Base-by-base conservation (phyloP, 1,140 invertebrate genomes). In the Drosophila tristis region DNA sequence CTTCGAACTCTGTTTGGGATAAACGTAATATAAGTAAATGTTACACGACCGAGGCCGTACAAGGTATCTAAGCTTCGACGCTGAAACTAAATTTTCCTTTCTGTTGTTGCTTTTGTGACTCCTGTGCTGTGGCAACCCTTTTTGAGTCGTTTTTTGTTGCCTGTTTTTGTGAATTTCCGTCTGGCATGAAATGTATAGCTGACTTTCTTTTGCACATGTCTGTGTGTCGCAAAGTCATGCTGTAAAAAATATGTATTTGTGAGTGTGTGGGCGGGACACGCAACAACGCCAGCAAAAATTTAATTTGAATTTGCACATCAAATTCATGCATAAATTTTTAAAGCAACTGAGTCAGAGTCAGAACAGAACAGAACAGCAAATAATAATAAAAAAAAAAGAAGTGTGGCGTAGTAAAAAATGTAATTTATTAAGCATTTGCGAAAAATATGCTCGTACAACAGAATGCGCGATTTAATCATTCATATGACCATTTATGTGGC, bases 221-320 rank as follows among this genome's bases (percentile, higher is more conserved):
- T 63, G 25, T 55, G 55, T 63, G 74, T 77, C 62, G 74, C 74
- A 76, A 76, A 77, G 74, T 75, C 74, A 76, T 75, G 72, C 73
- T 53, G 72, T 74, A 74, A 74, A 74, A 74, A 74, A 70, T 53
- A 60, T 75, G 54, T 66, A 50, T 4, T 8, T 23, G 23, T 20
- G 13, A n/a, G n/a, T 58, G 13, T 57, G 50, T 68, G 39, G 51
- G 54, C 61, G 42, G 56, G 23, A 26, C 55, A 81, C 65, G 57
- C 68, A 76, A 70, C 67, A 74, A 44, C 59, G 55, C 57, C 58
- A 57, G 49, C 61, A 63, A 58, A 80, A 89, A 87, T 89, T 84
- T 84, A 89, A 89, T 84, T 87, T 87, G 86, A 89, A 89, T 87
- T 87, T 84, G 75, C 76, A 67, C 84, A 84, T 87, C 70, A 87